Evolutionary conservation across 92 coral and sea anemone species (phyloP).

Genomic region (Umimayanthus chanpuru): DNA sequence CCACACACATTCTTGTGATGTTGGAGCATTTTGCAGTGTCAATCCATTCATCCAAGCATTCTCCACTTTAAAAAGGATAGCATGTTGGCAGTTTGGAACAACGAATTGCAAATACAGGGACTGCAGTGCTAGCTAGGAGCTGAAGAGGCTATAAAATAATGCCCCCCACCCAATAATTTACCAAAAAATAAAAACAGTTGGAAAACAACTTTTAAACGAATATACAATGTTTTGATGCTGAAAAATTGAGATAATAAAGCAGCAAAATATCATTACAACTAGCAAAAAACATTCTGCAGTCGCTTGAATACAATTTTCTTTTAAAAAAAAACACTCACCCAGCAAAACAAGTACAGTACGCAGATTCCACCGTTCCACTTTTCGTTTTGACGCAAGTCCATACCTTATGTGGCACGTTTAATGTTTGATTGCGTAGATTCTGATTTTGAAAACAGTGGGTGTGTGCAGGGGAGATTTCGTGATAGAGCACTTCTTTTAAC

Average conservation of each 20-base stretch:
- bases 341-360: constrained; percentile 59
- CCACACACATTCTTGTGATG: constrained; percentile 66
- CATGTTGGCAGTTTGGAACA: too few species aligned
- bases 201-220: too few species aligned
- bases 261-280: too few species aligned
- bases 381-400: constrained; percentile 24
- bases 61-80: constrained; percentile 60
- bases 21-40: constrained; percentile 50
- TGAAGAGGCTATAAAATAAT: too few species aligned
- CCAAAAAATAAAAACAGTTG: too few species aligned
- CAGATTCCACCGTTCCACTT: constrained; percentile 45
- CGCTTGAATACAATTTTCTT: too few species aligned
- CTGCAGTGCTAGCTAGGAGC: too few species aligned
- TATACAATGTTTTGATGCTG: too few species aligned
- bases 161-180: too few species aligned
- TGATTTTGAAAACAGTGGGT: constrained; percentile 58
- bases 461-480: constrained; percentile 55
- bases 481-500: constrained; percentile 67
- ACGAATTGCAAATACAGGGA: too few species aligned
- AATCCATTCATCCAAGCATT: constrained; percentile 64
- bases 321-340: constrained; percentile 44
- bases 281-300: too few species aligned
- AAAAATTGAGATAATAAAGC: too few species aligned
- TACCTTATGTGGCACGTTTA: constrained; percentile 60
- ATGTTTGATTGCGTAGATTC: constrained; percentile 58